phyloP scores from a whole-genome alignment of 1,140 invertebrate species.

The Gonioctena quinquepunctata region DNA sequence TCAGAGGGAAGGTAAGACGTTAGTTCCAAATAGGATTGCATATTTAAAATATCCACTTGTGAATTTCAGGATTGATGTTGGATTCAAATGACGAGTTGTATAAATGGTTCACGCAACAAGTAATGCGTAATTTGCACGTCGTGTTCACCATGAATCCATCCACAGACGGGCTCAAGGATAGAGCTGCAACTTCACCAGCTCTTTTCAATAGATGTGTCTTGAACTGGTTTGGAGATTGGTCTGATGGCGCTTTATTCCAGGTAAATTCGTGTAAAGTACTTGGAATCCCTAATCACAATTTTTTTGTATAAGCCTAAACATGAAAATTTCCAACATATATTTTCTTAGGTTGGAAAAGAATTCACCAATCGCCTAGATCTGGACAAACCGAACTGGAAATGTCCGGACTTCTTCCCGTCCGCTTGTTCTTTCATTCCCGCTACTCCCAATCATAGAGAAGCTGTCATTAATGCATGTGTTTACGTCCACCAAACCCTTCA shows the following conservation, averaged over 20 bases:
- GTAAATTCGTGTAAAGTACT: slow-evolving; percentile 57
- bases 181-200: slow-evolving; percentile 97
- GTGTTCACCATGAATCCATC: slow-evolving; percentile 99
- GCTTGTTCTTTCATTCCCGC: slow-evolving; percentile 77
- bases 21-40: neutral
- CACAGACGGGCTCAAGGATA: slow-evolving; percentile 95
- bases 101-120: slow-evolving; percentile 97
- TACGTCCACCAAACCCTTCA: slow-evolving; percentile 98
- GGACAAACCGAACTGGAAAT: slow-evolving; percentile 78
- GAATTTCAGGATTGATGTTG: slow-evolving; percentile 79
- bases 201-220: slow-evolving; percentile 99
- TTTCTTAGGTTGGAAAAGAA: slow-evolving; percentile 78
- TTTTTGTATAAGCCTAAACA: too few relatives aligned
- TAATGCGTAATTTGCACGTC: slow-evolving; percentile 98
- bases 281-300: neutral
- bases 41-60: neutral
- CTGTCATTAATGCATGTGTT: slow-evolving; percentile 97
- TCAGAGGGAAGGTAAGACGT: slow-evolving; percentile 77
- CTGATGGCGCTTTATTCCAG: slow-evolving; percentile 94
- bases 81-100: slow-evolving; percentile 98
- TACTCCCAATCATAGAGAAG: slow-evolving; percentile 84
- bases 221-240: slow-evolving; percentile 99
- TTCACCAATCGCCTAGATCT: slow-evolving; percentile 85
- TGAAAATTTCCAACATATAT: too few relatives aligned
- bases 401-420: slow-evolving; percentile 87